Conservation (phyloP, 2,888 invertebrate species). For the Cotesia congregata region DNA sequence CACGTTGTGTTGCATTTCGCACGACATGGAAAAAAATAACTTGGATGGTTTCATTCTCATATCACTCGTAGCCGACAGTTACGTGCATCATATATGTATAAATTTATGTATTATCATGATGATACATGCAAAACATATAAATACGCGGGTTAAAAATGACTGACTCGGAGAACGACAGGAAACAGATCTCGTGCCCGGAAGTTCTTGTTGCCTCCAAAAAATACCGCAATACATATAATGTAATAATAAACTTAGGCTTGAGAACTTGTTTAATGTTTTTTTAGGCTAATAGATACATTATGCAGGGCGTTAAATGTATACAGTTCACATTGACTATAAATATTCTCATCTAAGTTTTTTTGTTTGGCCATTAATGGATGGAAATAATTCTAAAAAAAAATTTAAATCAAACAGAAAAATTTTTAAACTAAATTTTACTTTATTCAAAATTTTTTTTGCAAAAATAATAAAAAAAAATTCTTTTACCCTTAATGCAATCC, state of each 20-base stretch:
- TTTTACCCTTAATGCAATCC: not conserved
- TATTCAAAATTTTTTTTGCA: too few relatives aligned
- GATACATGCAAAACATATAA: not conserved
- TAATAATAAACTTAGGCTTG: not conserved
- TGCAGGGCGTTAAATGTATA: conserved; percentile 27
- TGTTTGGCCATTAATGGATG: too few relatives aligned
- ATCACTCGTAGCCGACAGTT: conserved; percentile 45
- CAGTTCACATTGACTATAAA: conserved; percentile 24
- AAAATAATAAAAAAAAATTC: too few relatives aligned
- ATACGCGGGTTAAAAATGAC: conserved; percentile 9
- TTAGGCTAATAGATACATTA: not conserved
- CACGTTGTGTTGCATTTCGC: conserved; percentile 51
- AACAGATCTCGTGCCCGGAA: conserved; percentile 41
- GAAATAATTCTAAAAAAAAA: too few relatives aligned
- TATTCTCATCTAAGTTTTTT: conserved; percentile 12
- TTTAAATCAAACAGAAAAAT: too few relatives aligned
- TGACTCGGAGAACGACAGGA: conserved; percentile 37
- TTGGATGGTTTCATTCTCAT: conserved; percentile 59
- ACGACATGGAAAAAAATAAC: conserved; percentile 45
- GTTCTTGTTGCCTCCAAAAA: conserved; percentile 1
- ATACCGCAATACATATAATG: not conserved
- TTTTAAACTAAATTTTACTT: too few relatives aligned
- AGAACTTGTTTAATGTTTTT: conserved; percentile 8
- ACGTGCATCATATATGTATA: conserved; percentile 5
- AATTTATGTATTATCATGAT: not conserved